phyloP scores from a whole-genome alignment of 2,797 vertebrate genomes.

The Avahi laniger region DNA sequence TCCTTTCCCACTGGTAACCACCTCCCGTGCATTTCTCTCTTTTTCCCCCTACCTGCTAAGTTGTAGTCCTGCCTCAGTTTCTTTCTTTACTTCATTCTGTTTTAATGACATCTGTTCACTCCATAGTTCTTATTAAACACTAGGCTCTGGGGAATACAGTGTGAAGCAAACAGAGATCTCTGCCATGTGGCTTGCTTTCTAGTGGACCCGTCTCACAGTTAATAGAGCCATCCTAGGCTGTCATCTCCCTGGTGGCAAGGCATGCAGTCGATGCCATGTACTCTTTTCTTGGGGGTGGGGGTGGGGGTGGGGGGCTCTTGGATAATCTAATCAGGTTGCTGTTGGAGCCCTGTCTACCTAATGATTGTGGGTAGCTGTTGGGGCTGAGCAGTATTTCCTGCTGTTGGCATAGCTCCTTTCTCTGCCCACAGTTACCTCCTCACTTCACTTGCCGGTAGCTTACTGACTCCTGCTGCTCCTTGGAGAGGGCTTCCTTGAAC shows the following conservation, averaged over 20 bases:
- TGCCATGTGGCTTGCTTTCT: background rate
- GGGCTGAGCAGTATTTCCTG: background rate
- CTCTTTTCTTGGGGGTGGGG: background rate
- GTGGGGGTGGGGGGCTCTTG: no score
- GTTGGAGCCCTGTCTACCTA: background rate
- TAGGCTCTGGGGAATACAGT: background rate
- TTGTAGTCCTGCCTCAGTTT: background rate
- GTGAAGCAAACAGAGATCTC: background rate
- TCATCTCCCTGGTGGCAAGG: background rate
- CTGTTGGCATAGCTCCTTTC: background rate
- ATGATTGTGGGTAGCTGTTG: background rate
- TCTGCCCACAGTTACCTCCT: background rate
- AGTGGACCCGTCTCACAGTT: background rate
- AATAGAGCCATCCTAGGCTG: background rate
- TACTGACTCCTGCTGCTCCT: background rate
- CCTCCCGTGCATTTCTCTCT: background rate
- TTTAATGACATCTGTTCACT: background rate
- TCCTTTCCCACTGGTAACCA: background rate
- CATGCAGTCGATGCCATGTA: rapidly evolving
- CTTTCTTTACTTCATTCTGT: background rate
- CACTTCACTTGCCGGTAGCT: background rate
- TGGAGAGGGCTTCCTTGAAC: background rate
- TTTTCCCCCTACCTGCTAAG: background rate
- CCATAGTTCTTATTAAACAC: background rate
- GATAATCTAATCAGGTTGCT: background rate